phyloP scores from a whole-genome alignment of 2,888 invertebrate genomes.

The Agrypnus murinus region DNA sequence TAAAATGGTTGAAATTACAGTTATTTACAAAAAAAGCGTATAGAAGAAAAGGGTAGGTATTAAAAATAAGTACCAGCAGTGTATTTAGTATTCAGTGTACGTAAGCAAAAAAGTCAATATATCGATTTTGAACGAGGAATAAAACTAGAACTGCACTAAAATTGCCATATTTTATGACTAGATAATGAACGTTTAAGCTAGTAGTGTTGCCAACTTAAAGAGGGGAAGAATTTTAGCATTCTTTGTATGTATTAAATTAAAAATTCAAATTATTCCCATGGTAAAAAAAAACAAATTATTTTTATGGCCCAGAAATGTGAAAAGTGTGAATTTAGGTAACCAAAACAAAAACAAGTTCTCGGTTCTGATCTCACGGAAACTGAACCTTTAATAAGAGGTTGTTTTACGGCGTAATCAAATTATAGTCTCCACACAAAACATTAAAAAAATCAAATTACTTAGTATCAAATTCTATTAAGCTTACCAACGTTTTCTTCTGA shows the following conservation, averaged over 20 bases:
- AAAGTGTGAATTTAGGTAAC: slow-evolving; percentile 18
- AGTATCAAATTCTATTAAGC: slow-evolving; percentile 57
- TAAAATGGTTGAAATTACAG: too few relatives aligned
- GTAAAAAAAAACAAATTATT: too few relatives aligned
- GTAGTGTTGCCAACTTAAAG: slow-evolving; percentile 7
- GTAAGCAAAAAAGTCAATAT: slow-evolving; percentile 46
- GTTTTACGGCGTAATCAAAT: not conserved
- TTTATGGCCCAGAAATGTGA: too few relatives aligned
- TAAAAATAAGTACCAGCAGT: slow-evolving; percentile 9
- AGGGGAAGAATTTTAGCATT: too few relatives aligned
- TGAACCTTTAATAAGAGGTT: not conserved
- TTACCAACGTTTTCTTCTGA: slow-evolving; percentile 82
- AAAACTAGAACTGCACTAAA: slow-evolving; percentile 16
- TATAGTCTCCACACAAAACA: not conserved
- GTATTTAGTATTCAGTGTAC: slow-evolving; percentile 35
- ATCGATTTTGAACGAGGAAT: slow-evolving; percentile 32
- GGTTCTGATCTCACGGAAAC: not conserved
- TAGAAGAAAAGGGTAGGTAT: slow-evolving; percentile 10
- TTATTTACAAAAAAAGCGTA: too few relatives aligned
- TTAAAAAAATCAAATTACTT: slow-evolving; percentile 16
- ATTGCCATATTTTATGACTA: slow-evolving; percentile 20
- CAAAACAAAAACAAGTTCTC: not conserved
- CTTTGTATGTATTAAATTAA: too few relatives aligned
- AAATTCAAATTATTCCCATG: too few relatives aligned
- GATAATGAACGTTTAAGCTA: slow-evolving; percentile 23